These are phyloP conservation scores for Venusia cambrica DNA, from an alignment of 2,888 invertebrate genomes.

Conservation along the genomic window DNA sequence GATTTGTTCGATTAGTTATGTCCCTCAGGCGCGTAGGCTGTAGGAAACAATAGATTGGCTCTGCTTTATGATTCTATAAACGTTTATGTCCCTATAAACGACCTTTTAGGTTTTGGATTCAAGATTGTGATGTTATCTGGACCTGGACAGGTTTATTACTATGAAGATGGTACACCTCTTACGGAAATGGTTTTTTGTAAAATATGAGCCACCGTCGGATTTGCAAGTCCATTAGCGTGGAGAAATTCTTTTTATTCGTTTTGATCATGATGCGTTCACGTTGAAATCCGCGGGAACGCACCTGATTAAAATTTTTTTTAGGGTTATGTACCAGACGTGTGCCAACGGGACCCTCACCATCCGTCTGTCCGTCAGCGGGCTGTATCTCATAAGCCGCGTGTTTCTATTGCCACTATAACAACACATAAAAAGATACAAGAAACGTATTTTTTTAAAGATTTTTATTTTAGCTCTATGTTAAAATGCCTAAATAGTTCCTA, in stretches of 20 bases:
- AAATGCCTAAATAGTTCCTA: no score
- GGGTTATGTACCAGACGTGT: no score
- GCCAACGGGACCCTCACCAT: no score
- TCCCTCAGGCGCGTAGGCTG: conserved; percentile 68
- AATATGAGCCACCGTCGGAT: conserved; percentile 37
- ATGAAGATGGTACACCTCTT: conserved; percentile 54
- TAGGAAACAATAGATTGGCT: conserved; percentile 74
- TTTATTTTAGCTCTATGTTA: no score
- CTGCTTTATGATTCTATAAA: conserved; percentile 79
- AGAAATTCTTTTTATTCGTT: conserved; percentile 27
- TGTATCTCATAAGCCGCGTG: no score
- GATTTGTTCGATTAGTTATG: conserved; percentile 75
- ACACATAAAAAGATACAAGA: no score
- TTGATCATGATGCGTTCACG: conserved; percentile 27
- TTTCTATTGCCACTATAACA: no score
- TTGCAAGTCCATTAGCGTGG: conserved; percentile 36
- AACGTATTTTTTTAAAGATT: no score
- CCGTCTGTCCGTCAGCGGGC: no score
- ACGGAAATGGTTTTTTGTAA: conserved; percentile 45
- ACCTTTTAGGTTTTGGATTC: conserved; percentile 70
- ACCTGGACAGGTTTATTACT: conserved; percentile 65
- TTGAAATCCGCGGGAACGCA: conserved; percentile 25
- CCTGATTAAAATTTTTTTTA: conserved; percentile 30
- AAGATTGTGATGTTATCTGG: conserved; percentile 71
- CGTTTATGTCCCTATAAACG: conserved; percentile 77